Evolutionary conservation across 2,113 vertebrate genomes (phyloP).

Genomic region (Nothobranchius furzeri): DNA sequence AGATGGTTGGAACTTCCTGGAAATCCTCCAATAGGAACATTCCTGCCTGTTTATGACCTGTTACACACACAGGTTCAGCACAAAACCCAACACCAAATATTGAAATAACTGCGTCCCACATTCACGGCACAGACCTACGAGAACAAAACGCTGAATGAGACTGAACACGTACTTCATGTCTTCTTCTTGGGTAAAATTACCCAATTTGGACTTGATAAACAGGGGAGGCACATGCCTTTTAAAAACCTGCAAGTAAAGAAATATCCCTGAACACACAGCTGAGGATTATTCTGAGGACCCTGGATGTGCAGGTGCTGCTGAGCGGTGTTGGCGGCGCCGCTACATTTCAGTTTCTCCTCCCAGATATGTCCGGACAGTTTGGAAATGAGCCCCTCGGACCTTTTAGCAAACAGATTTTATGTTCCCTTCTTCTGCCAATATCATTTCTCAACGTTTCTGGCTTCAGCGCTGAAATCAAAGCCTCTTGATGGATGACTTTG

Average conservation of each 20-base stretch:
- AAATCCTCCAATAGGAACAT: conserved; percentile 76
- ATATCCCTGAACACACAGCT: neutral
- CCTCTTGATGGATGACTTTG: conserved; percentile 42
- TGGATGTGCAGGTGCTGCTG: conserved; percentile 52
- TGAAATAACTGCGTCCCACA: conserved; percentile 39
- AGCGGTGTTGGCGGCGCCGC: conserved; percentile 34
- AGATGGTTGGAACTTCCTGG: conserved; percentile 68
- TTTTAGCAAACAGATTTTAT: conserved; percentile 66
- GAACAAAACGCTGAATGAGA: conserved; percentile 13
- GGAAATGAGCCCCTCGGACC: conserved; percentile 58
- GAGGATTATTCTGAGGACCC: conserved; percentile 37
- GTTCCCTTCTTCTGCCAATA: conserved; percentile 54
- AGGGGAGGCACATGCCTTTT: conserved; percentile 3
- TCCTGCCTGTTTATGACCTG: conserved; percentile 79
- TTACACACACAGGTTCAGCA: conserved; percentile 55
- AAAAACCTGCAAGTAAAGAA: conserved; percentile 20
- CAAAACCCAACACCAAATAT: conserved; percentile 56
- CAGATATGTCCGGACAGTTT: conserved; percentile 49
- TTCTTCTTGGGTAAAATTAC: conserved; percentile 39
- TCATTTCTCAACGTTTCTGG: conserved; percentile 59
- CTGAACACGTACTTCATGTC: conserved; percentile 28
- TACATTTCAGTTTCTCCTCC: conserved; percentile 45
- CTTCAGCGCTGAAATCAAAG: conserved; percentile 29
- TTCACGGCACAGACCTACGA: conserved; percentile 18
- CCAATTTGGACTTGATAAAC: conserved; percentile 8